phyloP scores from a whole-genome alignment of 2,113 vertebrate genomes.

The Calonectris borealis region DNA sequence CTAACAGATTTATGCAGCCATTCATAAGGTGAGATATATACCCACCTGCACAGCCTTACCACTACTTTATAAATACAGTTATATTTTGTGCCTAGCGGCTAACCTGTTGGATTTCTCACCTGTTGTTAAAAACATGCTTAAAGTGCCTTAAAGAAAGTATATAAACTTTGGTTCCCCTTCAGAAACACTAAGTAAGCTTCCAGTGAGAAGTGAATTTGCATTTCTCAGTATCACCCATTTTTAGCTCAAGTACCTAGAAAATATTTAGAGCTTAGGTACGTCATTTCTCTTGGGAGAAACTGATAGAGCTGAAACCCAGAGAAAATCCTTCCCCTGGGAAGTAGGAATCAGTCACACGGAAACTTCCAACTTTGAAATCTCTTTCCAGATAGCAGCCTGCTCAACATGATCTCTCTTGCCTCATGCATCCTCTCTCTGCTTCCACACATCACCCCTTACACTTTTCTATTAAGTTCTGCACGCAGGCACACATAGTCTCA shows the following conservation, averaged over 20 bases:
- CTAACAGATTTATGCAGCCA: not conserved
- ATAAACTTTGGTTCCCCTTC: not conserved
- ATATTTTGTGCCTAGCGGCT: not conserved
- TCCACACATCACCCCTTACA: not conserved
- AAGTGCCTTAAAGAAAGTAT: not conserved
- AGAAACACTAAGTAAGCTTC: not conserved
- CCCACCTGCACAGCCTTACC: not conserved
- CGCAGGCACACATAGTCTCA: not conserved
- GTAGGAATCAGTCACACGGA: not conserved
- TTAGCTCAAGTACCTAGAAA: not conserved
- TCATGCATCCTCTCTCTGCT: not conserved
- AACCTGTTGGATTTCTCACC: not conserved
- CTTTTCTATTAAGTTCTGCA: not conserved
- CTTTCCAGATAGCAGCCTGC: not conserved
- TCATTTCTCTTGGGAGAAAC: not conserved
- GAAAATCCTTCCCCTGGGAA: slow-evolving; percentile 3
- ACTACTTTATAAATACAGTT: not conserved
- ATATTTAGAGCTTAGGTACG: not conserved
- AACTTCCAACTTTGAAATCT: not conserved
- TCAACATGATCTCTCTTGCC: not conserved
- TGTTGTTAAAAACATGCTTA: not conserved
- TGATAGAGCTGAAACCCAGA: not conserved
- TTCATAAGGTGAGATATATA: not conserved
- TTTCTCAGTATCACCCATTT: not conserved
- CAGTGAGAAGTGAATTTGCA: not conserved